Percentiles rank a stretch among this genome's conserved stretches.
Evolutionary conservation across 2,888 invertebrate species (phyloP).

Genomic region (Steinernema scapterisci): DNA sequence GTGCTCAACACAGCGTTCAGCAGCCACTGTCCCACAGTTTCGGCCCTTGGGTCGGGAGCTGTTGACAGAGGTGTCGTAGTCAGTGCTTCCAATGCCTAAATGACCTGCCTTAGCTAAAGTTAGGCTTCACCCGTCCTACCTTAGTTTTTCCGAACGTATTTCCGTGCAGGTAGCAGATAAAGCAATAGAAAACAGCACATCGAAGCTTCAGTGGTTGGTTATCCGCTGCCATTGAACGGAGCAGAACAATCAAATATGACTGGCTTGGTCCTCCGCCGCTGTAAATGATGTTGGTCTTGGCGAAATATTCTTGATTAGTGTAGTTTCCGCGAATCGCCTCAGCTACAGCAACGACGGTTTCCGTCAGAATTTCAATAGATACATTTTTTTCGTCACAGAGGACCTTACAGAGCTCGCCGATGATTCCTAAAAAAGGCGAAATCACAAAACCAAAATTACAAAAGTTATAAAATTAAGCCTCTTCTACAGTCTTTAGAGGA

Average conservation of each 20-base stretch:
- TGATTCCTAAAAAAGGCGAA: slow-evolving; percentile 72
- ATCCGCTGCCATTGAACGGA: slow-evolving; percentile 98
- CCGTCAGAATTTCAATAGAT: slow-evolving; percentile 91
- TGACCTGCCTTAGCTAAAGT: not conserved
- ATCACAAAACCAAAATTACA: too few relatives aligned
- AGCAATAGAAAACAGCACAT: slow-evolving; percentile 94
- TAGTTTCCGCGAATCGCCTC: slow-evolving; percentile 89
- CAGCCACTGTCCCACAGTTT: not conserved
- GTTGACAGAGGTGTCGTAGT: not conserved
- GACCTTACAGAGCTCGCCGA: slow-evolving; percentile 83
- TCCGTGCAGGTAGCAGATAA: slow-evolving; percentile 90
- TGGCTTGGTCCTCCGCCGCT: slow-evolving; percentile 69
- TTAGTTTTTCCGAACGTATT: slow-evolving; percentile 78
- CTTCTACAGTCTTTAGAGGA: not conserved
- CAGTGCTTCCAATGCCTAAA: not conserved
- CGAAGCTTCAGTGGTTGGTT: slow-evolving; percentile 88
- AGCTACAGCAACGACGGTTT: slow-evolving; percentile 88
- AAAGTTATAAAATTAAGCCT: not conserved
- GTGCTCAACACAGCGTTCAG: slow-evolving; percentile 34
- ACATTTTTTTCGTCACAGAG: slow-evolving; percentile 89
- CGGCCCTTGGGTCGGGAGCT: not conserved
- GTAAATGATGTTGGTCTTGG: slow-evolving; percentile 70
- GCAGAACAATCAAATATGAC: slow-evolving; percentile 87
- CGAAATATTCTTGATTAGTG: slow-evolving; percentile 88
- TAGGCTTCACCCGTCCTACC: slow-evolving; percentile 34